Base-by-base conservation (phyloP, 1,140 invertebrate species). In the Meloidogyne floridensis region DNA sequence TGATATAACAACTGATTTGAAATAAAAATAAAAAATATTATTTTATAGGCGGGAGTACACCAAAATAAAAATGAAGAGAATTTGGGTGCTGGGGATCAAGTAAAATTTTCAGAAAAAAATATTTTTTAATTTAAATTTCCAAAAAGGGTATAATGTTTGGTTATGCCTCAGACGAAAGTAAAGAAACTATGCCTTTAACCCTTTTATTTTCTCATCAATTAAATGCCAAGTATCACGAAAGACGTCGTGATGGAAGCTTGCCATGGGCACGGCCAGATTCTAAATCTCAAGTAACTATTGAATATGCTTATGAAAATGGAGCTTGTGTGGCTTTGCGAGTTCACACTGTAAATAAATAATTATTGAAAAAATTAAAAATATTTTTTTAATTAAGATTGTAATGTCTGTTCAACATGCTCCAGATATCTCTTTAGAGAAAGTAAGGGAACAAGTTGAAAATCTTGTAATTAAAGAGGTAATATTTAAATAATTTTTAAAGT, bases 71-170 rank as follows among this genome's bases (percentile, higher is more conserved):
- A 93, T 89, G 95, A 96, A 83, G 96, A 98, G 88, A 95, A 99
- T 92, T 94, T 99, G 88, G 97, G 97, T 88, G 98, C 98, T 90
- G 97, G 98, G 90, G 97, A 99, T 93, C 97, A 99, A 94, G 96
- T 96, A 92, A 92, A 42, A n/a, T 32, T 32, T 32, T 32, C 1
- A 32, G 2, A 2, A 32, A 32, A 32, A 32, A 32, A 32, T 32
- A 2, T 32, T 32, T 32, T 32, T 32, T 32, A 32, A 32, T 32
- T 32, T 32, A 32, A 32, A 32, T 32, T 32, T 32, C 32, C 1
- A 32, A 32, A 78, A 53, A 87, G 84, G 87, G 87, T 42, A 83
- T 89, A 56, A 89, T 89, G 87, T 89, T 89, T 75, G 87, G 87
- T 11, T 89, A 89, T 80, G 87, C 88, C 7, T 88, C 87, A 51